phyloP scores from a whole-genome alignment of 2,113 vertebrate genomes.

The Furnarius figulus region DNA sequence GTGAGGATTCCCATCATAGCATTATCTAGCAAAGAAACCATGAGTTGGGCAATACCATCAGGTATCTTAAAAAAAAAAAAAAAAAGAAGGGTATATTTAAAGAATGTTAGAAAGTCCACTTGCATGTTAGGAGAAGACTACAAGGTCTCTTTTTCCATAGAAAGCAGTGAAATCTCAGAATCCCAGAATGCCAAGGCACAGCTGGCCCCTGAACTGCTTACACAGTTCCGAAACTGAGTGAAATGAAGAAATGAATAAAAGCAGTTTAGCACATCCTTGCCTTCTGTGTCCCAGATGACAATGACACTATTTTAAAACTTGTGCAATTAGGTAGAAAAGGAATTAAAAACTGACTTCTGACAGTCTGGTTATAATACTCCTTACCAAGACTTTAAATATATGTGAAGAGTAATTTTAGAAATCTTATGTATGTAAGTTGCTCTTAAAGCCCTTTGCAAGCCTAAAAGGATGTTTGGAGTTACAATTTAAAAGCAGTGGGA shows the following conservation, averaged over 20 bases:
- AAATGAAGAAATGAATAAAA: not conserved
- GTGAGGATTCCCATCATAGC: not conserved
- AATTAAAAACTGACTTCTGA: not conserved
- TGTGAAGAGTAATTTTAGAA: constrained; percentile 42
- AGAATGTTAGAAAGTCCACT: not conserved
- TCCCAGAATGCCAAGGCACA: not conserved
- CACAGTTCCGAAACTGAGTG: not conserved
- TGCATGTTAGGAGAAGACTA: not conserved
- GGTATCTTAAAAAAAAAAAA: not conserved
- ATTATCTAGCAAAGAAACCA: not conserved
- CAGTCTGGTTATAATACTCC: not conserved
- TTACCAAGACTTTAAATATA: not conserved
- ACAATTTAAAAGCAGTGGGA: constrained; percentile 77
- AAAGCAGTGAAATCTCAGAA: not conserved
- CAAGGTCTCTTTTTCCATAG: not conserved
- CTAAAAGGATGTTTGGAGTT: constrained; percentile 80
- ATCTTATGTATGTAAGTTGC: constrained; percentile 29
- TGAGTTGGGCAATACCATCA: not conserved
- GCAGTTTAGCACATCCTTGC: not conserved
- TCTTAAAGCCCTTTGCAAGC: constrained; percentile 59
- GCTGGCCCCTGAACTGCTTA: not conserved
- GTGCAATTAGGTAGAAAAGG: not conserved
- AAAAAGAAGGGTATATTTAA: not conserved
- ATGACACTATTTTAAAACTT: not conserved
- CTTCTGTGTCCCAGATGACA: not conserved